Percentiles rank a stretch among this genome's conserved stretches.
Conservation (phyloP, 2,888 invertebrate species). For the Xylocampa areola region DNA sequence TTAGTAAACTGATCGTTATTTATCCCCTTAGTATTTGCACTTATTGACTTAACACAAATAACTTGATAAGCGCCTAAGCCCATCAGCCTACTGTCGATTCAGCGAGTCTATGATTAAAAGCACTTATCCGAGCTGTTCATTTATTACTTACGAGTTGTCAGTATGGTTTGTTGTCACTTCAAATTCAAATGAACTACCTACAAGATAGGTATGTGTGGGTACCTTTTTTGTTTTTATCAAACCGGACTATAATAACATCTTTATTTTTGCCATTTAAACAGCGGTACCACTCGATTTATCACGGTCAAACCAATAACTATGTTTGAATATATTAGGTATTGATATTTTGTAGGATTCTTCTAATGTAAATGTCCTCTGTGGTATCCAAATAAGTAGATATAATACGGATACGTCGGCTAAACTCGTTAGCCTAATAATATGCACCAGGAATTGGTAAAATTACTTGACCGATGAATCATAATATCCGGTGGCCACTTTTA, state of each 20-base stretch:
- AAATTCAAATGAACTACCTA: neutral
- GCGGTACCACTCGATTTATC: no score
- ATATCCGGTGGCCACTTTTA: neutral
- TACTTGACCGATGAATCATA: neutral
- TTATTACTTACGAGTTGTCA: neutral
- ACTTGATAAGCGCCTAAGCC: slow-evolving; percentile 48
- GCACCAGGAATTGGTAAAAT: neutral
- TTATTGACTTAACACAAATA: slow-evolving; percentile 38
- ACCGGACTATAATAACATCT: no score
- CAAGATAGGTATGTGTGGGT: neutral
- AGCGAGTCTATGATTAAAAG: slow-evolving; percentile 53
- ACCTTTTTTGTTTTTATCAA: no score
- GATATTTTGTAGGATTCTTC: slow-evolving; percentile 3
- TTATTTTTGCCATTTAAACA: no score
- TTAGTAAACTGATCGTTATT: slow-evolving; percentile 24
- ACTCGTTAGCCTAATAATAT: slow-evolving; percentile 4
- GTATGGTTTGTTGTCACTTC: neutral
- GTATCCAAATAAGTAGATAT: slow-evolving; percentile 45
- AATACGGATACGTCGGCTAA: slow-evolving; percentile 15
- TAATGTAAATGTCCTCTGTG: slow-evolving; percentile 31
- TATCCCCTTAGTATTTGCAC: slow-evolving; percentile 13
- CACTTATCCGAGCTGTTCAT: slow-evolving; percentile 21
- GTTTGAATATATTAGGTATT: slow-evolving; percentile 31
- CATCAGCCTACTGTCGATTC: slow-evolving; percentile 29
- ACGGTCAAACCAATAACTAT: no score